phyloP scores from a whole-genome alignment of 1,140 invertebrate genomes.

The Papilio glaucus region DNA sequence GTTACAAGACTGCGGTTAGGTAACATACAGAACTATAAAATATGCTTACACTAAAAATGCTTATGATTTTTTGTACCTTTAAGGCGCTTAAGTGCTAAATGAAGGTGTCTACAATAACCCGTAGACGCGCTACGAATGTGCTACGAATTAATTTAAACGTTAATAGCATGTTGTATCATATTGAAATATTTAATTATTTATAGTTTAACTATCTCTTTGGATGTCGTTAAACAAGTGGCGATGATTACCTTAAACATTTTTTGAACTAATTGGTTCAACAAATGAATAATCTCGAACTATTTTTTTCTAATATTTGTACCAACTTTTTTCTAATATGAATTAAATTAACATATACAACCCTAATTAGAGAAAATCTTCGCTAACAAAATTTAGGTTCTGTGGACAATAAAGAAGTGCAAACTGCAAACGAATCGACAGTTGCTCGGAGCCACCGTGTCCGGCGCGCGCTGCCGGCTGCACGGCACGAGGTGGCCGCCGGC shows the following conservation, averaged over 20 bases:
- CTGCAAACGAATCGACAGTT: not conserved
- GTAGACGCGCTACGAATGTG: conserved; percentile 70
- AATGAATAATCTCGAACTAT: not conserved
- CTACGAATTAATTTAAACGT: conserved; percentile 54
- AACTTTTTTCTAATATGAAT: not conserved
- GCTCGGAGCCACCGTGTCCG: not conserved
- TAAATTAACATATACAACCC: not conserved
- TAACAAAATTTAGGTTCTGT: not conserved
- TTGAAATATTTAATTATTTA: not conserved
- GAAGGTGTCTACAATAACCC: conserved; percentile 57
- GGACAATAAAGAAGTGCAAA: not conserved
- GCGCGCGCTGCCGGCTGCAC: not conserved
- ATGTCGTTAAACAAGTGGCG: not conserved
- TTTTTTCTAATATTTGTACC: not conserved
- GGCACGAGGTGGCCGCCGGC: not conserved
- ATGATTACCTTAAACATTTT: not conserved
- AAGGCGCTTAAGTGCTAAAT: not conserved
- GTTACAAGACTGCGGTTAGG: conserved; percentile 44
- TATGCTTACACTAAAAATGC: not conserved
- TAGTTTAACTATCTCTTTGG: not conserved
- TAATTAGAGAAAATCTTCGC: not conserved
- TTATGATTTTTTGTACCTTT: conserved; percentile 31
- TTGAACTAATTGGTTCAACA: not conserved
- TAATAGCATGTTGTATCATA: conserved; percentile 16
- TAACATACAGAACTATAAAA: conserved; percentile 29